A percentile compares a stretch with the other conserved stretches of the same genome.
Evolutionary conservation across 2,797 vertebrate species (phyloP).

Genomic region (Thunnus albacares): DNA sequence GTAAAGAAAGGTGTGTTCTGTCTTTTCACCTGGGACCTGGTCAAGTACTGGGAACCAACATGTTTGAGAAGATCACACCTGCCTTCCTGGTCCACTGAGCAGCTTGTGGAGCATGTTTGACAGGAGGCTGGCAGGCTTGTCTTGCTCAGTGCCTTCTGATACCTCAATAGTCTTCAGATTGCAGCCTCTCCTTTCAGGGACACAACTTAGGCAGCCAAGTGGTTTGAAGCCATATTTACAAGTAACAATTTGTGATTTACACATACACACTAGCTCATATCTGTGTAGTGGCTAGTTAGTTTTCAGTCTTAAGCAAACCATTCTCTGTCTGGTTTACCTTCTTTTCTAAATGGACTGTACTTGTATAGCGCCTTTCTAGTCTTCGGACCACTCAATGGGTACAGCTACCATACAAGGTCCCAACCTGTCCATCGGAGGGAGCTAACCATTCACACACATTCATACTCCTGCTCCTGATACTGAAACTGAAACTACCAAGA

Average conservation of each 20-base stretch:
- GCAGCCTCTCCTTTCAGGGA: neutral
- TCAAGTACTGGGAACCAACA: neutral
- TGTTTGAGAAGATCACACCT: neutral
- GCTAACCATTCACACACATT: no score
- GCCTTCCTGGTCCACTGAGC: constrained; percentile 20
- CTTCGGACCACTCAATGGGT: no score
- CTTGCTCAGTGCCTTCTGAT: constrained; percentile 1
- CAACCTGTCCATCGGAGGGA: no score
- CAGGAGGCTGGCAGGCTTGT: neutral
- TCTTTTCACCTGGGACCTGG: neutral
- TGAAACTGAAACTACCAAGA: no score
- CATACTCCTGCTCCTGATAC: no score
- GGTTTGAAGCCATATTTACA: neutral
- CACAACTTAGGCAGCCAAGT: neutral
- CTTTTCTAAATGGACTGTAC: no score
- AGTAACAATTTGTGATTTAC: constrained; percentile 11
- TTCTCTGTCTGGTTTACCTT: neutral
- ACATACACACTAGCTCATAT: neutral
- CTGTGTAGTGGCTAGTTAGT: neutral
- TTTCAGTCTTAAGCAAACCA: neutral
- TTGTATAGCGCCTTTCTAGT: no score
- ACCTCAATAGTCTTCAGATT: neutral
- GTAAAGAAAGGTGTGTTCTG: neutral
- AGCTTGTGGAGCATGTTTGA: constrained; percentile 6
- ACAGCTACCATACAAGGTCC: no score